These are phyloP conservation scores for Leptopilina myrica DNA, from an alignment of 2,888 invertebrate species.

Conservation along the genomic window DNA sequence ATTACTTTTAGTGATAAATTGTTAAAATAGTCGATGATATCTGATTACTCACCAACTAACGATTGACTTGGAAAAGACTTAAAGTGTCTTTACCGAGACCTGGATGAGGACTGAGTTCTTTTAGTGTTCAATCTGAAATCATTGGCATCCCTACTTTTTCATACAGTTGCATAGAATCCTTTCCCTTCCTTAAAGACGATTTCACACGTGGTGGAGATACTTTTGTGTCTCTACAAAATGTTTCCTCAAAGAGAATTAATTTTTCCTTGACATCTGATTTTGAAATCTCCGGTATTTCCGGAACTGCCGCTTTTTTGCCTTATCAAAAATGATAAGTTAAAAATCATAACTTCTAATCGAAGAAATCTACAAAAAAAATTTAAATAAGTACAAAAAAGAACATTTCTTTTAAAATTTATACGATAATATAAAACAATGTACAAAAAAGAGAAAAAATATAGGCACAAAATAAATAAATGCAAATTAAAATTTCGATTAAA, in stretches of 20 bases:
- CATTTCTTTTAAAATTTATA: too few species aligned
- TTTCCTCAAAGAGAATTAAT: not conserved
- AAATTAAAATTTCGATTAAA: too few species aligned
- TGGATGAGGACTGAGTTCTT: conserved; percentile 7
- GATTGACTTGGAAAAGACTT: not conserved
- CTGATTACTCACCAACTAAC: not conserved
- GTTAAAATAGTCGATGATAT: not conserved
- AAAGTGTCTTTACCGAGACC: conserved; percentile 8
- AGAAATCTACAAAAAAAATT: not conserved
- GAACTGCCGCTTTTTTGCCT: not conserved
- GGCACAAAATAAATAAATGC: too few species aligned
- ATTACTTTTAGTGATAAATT: not conserved
- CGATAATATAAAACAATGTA: too few species aligned
- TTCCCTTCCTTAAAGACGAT: not conserved
- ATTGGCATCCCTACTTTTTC: conserved; percentile 8
- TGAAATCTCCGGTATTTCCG: not conserved
- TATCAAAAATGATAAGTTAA: not conserved
- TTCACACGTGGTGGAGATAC: not conserved
- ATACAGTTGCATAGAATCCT: not conserved
- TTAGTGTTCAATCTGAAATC: not conserved
- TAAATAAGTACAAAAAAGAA: too few species aligned
- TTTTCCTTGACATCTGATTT: not conserved
- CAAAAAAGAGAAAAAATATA: too few species aligned
- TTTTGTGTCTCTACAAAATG: not conserved
- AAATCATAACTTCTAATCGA: not conserved